A percentile compares a stretch with the other conserved stretches of the same genome.
These are phyloP conservation scores for Menura novaehollandiae DNA, from an alignment of 2,113 vertebrate genomes.

Conservation along the genomic window DNA sequence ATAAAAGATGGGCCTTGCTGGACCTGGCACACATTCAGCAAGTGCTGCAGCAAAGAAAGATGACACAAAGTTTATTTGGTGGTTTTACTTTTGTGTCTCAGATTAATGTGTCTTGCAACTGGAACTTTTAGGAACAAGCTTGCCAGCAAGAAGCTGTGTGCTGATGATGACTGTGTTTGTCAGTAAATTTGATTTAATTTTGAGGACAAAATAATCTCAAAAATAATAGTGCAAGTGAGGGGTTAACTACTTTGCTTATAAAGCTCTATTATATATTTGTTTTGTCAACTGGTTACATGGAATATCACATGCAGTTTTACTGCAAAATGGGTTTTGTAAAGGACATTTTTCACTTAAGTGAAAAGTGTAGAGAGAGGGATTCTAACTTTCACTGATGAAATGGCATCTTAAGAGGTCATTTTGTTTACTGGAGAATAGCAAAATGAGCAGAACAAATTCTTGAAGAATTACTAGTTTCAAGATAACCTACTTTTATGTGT, in stretches of 20 bases:
- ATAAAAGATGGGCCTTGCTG: constrained; percentile 36
- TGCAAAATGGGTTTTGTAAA: background rate
- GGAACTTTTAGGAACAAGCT: constrained; percentile 81
- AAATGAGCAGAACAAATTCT: background rate
- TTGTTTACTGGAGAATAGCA: background rate
- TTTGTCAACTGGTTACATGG: background rate
- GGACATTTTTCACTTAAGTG: background rate
- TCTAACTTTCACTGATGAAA: background rate
- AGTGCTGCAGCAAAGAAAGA: constrained; percentile 41
- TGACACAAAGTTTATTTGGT: constrained; percentile 54
- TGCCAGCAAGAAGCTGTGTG: constrained; percentile 81
- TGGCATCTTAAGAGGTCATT: background rate
- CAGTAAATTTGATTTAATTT: constrained; percentile 67
- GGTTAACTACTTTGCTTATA: background rate
- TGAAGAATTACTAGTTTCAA: background rate
- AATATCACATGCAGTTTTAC: background rate
- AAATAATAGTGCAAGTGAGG: background rate
- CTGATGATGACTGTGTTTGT: constrained; percentile 83
- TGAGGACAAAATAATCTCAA: background rate
- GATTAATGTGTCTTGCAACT: constrained; percentile 12
- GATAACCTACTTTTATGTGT: background rate
- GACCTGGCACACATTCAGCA: background rate
- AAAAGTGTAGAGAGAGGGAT: too few relatives aligned
- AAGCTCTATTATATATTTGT: background rate
- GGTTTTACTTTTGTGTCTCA: constrained; percentile 65